These are phyloP conservation scores for Himalopsyche kuldschensis DNA, from an alignment of 2,888 invertebrate species.

Conservation along the genomic window DNA sequence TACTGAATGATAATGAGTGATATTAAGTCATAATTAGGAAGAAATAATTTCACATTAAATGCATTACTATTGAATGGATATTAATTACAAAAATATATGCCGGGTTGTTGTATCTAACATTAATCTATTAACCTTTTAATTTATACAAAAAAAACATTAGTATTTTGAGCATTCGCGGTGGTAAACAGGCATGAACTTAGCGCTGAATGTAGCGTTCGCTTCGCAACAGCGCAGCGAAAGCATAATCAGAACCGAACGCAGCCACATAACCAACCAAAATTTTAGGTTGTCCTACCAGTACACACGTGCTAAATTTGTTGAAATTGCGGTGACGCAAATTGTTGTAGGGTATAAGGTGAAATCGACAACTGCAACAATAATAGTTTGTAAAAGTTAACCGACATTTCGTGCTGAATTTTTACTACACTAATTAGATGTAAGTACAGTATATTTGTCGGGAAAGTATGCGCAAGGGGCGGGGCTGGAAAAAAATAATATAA, in stretches of 20 bases:
- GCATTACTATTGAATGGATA: not conserved
- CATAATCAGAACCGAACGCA: slow-evolving; percentile 3
- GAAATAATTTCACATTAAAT: too few species aligned
- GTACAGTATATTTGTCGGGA: not conserved
- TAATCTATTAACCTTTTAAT: not conserved
- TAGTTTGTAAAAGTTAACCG: not conserved
- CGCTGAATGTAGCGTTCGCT: not conserved
- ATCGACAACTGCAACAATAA: not conserved
- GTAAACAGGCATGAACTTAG: not conserved
- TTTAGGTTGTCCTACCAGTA: slow-evolving; percentile 32
- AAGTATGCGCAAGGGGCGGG: slow-evolving; percentile 34
- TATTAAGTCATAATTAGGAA: too few species aligned
- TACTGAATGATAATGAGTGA: too few species aligned
- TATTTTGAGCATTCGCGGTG: not conserved
- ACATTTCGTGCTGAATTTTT: not conserved
- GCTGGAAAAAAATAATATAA: slow-evolving; percentile 40
- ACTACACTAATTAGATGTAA: not conserved
- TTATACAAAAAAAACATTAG: not conserved
- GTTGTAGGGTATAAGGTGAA: not conserved
- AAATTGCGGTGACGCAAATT: slow-evolving; percentile 22
- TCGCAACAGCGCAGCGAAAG: not conserved
- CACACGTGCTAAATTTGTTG: slow-evolving; percentile 36
- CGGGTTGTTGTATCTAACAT: not conserved
- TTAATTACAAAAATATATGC: not conserved
- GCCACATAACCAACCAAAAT: slow-evolving; percentile 19